Evolutionary conservation across 2,113 vertebrate genomes (phyloP), one percentile per base, ranked within the genome.

Genomic region (Hypomesus transpacificus): DNA sequence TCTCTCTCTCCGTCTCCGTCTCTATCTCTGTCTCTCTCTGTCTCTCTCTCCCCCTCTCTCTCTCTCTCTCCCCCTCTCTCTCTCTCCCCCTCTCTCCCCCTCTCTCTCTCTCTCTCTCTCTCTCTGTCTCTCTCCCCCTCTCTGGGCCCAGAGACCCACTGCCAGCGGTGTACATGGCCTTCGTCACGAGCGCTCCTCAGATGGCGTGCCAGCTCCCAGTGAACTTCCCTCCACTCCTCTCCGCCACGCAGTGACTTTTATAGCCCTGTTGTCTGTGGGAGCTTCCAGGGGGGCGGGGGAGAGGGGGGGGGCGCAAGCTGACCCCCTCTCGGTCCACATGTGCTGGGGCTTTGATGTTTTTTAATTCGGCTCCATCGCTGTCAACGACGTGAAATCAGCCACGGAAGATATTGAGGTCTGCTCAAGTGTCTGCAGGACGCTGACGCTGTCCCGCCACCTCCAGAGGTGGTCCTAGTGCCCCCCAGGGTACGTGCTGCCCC

Each of bases 141-240:
- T 20, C 34, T 67, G 79, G 83, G 66, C 66, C 67, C 67, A 46
- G 65, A 84, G 78, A 78, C 68, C 76, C 68, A 61, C 3, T 24
- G 51, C 63, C 82, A 81, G 81, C 77, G 86, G 80, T 39, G 51
- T 65, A 63, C 72, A 66, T 76, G 79, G 84, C 84, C 84, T 81
- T 79, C 69, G 46, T 59, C 66, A 54, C 58, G 2, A 24, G 64
- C 28, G 17, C 68, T 81, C 53, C 73, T 88, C 66, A 86, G 82
- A 89, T 77, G 84, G 78, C 67, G 78, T 74, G 82, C 81, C 87
- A 87, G 11, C 74, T 86, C 80, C 63, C 80, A n/a, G 16, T 65
- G 63, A 21, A 20, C 75, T 66, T 76, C 57, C 59, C 24, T 75
- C 69, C 63, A 3, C 74, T 82, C 68, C 75, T 76, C 66, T n/a